Percentiles rank a stretch among this genome's conserved stretches.
These are phyloP conservation scores for Leptopilina drosophilae DNA, from an alignment of 2,888 invertebrate species.

Conservation along the genomic window DNA sequence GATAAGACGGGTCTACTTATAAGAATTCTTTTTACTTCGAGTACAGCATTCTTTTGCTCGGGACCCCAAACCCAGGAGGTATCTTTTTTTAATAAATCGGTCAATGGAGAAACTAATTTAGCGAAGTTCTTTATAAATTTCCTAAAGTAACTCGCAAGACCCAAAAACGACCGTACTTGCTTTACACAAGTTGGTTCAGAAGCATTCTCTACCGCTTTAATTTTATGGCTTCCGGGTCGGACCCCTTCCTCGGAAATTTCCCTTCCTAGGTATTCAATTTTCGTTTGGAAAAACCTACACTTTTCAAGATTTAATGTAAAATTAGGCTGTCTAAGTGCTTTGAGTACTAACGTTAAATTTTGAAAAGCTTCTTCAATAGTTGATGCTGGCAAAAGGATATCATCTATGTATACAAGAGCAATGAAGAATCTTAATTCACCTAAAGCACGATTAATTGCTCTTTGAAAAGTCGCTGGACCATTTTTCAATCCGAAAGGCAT, in stretches of 20 bases:
- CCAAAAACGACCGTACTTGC: slow-evolving; percentile 64
- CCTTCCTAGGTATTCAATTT: slow-evolving; percentile 66
- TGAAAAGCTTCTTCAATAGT: slow-evolving; percentile 10
- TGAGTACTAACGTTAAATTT: neutral
- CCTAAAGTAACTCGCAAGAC: slow-evolving; percentile 50
- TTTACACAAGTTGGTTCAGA: slow-evolving; percentile 60
- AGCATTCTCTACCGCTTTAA: slow-evolving; percentile 61
- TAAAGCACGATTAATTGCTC: no score
- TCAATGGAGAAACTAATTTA: no score
- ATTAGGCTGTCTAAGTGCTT: slow-evolving; percentile 63
- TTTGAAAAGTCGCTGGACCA: no score
- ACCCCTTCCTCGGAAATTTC: slow-evolving; percentile 63
- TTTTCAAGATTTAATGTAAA: slow-evolving; percentile 65
- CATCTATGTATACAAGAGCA: slow-evolving; percentile 34
- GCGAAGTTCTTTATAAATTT: neutral
- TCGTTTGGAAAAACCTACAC: slow-evolving; percentile 60
- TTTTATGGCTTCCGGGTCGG: slow-evolving; percentile 62
- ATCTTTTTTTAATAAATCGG: no score
- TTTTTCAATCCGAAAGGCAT: slow-evolving; percentile 75
- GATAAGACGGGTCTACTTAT: no score
- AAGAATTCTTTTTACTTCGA: no score
- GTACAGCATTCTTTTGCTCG: no score
- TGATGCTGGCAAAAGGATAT: neutral
- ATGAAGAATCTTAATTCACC: no score
- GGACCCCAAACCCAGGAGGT: no score